phyloP scores from a whole-genome alignment of 2,888 invertebrate species.

The Drosophila anceps region DNA sequence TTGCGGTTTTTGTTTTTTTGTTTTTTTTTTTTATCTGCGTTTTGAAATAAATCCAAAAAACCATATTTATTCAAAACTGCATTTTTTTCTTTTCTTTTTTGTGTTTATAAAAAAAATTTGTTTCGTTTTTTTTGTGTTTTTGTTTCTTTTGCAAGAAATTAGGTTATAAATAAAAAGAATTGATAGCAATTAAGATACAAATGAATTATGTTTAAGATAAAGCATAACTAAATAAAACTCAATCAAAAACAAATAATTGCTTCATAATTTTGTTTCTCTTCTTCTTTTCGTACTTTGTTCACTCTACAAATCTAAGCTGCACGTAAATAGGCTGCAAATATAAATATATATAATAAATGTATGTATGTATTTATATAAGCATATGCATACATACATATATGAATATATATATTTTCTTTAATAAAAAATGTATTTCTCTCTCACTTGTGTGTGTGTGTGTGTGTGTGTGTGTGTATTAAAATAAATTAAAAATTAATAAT shows the following conservation, averaged over 20 bases:
- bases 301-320: slow-evolving; percentile 34
- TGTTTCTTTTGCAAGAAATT: slow-evolving; percentile 45
- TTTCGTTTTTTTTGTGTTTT: slow-evolving; percentile 11
- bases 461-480: slow-evolving; percentile 38
- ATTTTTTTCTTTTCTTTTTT: slow-evolving; percentile 46
- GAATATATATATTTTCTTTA: neutral
- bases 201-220: slow-evolving; percentile 44
- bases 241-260: slow-evolving; percentile 55
- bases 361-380: slow-evolving; percentile 7
- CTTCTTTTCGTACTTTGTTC: slow-evolving; percentile 22
- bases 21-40: slow-evolving; percentile 70
- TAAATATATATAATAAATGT: slow-evolving; percentile 10
- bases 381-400: slow-evolving; percentile 4
- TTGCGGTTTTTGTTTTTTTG: slow-evolving; percentile 62
- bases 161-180: slow-evolving; percentile 64
- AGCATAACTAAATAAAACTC: slow-evolving; percentile 53
- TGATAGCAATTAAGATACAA: slow-evolving; percentile 38
- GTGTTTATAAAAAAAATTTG: slow-evolving; percentile 60
- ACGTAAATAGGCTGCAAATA: slow-evolving; percentile 41
- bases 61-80: slow-evolving; percentile 84
- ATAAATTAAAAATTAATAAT: slow-evolving; percentile 44
- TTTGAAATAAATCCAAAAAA: slow-evolving; percentile 85
- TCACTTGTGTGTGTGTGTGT: slow-evolving; percentile 6
- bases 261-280: slow-evolving; percentile 8
- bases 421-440: slow-evolving; percentile 20